Base-by-base conservation (phyloP, 2,113 vertebrate genomes). In the Serilophus lunatus region DNA sequence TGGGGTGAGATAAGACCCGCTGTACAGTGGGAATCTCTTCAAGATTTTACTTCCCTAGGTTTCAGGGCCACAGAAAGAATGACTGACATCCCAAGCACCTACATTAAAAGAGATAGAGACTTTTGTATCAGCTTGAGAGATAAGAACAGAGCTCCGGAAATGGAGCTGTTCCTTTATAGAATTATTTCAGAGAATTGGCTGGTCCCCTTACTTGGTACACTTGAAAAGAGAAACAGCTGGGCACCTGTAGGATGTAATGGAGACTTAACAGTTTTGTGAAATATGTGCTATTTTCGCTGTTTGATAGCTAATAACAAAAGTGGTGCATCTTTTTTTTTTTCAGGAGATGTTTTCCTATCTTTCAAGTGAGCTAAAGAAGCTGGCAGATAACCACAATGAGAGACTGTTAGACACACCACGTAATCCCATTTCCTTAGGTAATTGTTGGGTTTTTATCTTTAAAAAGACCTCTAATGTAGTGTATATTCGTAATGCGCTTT, bases 351-450 rank as follows among this genome's bases (percentile, higher is more conserved):
- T 99, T 98, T 97, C 83, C 2, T 98, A 99, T 95, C 98, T 99
- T 98, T 98, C 98, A 64, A 97, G 97, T 91, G 98, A 99, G 96
- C 95, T 99, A 92, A 98, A 98, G 96, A 98, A 96, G 86, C 96
- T 99, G 93, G 98, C 99, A 65, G 98, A 98, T 85, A 95, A 65
- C 70, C 98, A 99, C 56, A 98, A 96, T 74, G 99, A 99, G 96
- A 98, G 99, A 93, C 95, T 99, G 69, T 98, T 99, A 88, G 95
- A 98, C 66, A 99, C 99, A 78, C 98, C 99, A 68, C 99, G 99
- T 92, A 99, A 99, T 95, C 99, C 99, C 81, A 99, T 99, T 96
- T 99, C 99, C 57, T 97, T 99, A 97, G 99, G 99, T 99, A 98
- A 97, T 76, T 77, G 33, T 20, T 80, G 71, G 1, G 4, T 10